Evolutionary conservation across 2,797 vertebrate species (phyloP), one percentile per base, ranked within the genome.

Genomic region (Psittacula echo): DNA sequence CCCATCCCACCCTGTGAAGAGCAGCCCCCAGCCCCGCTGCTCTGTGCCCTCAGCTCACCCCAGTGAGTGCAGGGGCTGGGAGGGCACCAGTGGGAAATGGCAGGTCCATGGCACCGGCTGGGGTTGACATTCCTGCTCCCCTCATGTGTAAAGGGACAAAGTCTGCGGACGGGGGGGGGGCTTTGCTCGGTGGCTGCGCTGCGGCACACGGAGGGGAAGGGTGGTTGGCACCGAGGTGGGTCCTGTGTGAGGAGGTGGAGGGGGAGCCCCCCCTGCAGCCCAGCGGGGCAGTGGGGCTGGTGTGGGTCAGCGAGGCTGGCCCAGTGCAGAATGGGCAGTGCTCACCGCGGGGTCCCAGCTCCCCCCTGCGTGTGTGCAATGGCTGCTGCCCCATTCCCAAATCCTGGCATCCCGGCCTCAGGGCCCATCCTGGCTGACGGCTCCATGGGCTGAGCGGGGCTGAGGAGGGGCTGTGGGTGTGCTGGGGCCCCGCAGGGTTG

Each of bases 121-220:
- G 37, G 62, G 23, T 44, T 91, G 79, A 88, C 96, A 95, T 97
- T 97, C 95, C 93, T 94, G 80, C 85, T 95, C 89, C 91, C 62
- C 47, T 96, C 96, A 94, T 93, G 96, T 88, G 82, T 79, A 84
- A 96, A 96, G 85, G 95, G 89, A 64, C 96, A 96, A 96, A 96
- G 96, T 97, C 95, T 96, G 85, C 66, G 1, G 79, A 13, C 6
- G 0, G 54, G 87, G 58, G 11, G n/a, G 37, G 37, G 79, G 76
- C 68, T 94, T 32, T 77, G 87, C 42, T 72, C 17, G 0, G 62
- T 18, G 20, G 72, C 79, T 42, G 61, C 18, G 41, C 77, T 10
- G 70, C 3, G 8, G 73, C 56, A 61, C 2, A 20, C 10, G 1
- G 54, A 82, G 58, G n/a, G 45, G 39, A 90, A 89, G 42, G 61